Base-by-base conservation (phyloP, 2,113 vertebrate species). In the Platichthys flesus region DNA sequence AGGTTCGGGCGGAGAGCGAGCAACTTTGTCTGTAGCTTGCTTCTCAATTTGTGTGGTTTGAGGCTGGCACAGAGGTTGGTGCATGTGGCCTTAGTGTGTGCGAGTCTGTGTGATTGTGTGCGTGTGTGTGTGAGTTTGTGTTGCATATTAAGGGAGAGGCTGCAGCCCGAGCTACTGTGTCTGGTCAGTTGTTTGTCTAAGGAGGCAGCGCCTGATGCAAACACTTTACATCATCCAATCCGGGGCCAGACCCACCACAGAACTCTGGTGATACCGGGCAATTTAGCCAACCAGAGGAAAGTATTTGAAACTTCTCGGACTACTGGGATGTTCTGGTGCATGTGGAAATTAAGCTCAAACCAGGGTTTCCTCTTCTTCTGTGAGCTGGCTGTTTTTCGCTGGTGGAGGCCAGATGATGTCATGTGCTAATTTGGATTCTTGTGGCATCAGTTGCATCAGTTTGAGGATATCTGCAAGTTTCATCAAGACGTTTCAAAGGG, bases 401-500 rank as follows among this genome's bases (percentile, higher is more conserved):
- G 58, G 69, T 40, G 31, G 71, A 71, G 67, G 21, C 76, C 24
- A 21, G 72, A 73, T 88, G 88, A 88, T 80, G 82, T 90, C 84
- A 88, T 81, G 37, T 28, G 68, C 58, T 85, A 31, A 85, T 89
- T 78, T 86, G 71, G 66, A 88, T 86, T 71, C 61, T 86, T 86
- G 88, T 54, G 81, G 83, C 69, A 65, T 68, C 71, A 56, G 66
- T 81, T 71, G 74, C 68, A 63, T 67, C 55, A 66, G 70, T 67
- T 81, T 78, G 9, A 65, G 75, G 67, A 82, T 76, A 77, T 81
- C 89, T 89, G 87, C 67, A 61, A 75, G 56, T 77, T 76, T 67
- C 72, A 79, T 88, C 45, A 77, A 9, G 59, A 56, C 24, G 2
- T 63, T 65, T n/a, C 18, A 40, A 31, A 24, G 13, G 13, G 31